Base-by-base conservation (phyloP, 2,888 invertebrate species). In the Gymnocheta viridis region DNA sequence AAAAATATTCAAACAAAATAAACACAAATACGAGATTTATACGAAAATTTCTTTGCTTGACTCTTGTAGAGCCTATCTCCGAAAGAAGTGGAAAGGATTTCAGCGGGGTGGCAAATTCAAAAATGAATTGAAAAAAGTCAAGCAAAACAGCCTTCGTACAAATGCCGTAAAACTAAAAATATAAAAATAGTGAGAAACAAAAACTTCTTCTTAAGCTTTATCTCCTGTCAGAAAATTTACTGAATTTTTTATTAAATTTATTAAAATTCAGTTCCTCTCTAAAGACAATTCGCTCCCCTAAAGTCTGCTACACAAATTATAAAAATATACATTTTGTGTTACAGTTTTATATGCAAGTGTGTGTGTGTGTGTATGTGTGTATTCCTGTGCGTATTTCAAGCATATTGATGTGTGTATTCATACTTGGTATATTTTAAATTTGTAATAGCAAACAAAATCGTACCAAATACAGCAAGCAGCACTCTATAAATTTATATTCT, bases 371-470 rank as follows among this genome's bases (percentile, higher is more conserved):
- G 14, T 6, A 41, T 17, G 32, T 24, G 14, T 27, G 22, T 22
- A 4, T 62, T n/a, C 2, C 12, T 60, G 6, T 12, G 32, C 19
- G 6, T 67, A 38, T 69, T 27, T 22, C 35, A 38, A 27, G 67
- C 38, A 60, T 69, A 60, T 49, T 29, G 60, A 49, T n/a, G n/a
- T n/a, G n/a, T n/a, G n/a, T n/a, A n/a, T n/a, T n/a, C n/a, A n/a
- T n/a, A n/a, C n/a, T n/a, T n/a, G n/a, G n/a, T n/a, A n/a, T n/a
- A n/a, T n/a, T n/a, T n/a, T n/a, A 47, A 58, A 66, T 44, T 32
- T 66, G n/a, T 47, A 22, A 29, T 24, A 44, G 14, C 49, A 64
- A 74, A 62, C 51, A 41, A 64, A 64, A 41, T 72, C 60, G 44
- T 60, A 49, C 12, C 32, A 47, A 54, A 54, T 38, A 38, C 32